phyloP scores from a whole-genome alignment of 2,113 vertebrate species.

The Pelobates fuscus region DNA sequence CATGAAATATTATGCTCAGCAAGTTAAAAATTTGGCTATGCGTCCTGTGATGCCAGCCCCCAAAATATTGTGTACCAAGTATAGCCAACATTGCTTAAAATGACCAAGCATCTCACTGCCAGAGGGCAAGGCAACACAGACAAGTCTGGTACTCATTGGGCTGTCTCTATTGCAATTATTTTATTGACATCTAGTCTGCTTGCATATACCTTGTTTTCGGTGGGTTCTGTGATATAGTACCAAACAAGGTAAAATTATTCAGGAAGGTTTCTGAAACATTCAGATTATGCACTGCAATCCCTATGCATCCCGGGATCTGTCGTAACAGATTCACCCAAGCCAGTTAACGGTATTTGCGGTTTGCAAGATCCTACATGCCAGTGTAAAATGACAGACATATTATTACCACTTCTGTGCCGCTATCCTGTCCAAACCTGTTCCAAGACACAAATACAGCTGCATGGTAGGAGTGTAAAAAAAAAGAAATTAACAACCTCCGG shows the following conservation, averaged over 20 bases:
- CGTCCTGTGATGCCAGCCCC: too few species aligned
- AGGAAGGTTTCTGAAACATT: constrained; percentile 57
- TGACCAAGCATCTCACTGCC: too few species aligned
- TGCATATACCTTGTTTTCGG: too few species aligned
- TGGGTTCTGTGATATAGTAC: neutral
- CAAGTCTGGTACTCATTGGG: too few species aligned
- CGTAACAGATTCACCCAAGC: constrained; percentile 78
- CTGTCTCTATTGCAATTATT: too few species aligned
- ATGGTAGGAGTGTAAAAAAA: constrained; percentile 56
- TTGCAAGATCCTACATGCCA: constrained; percentile 85
- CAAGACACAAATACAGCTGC: constrained; percentile 69
- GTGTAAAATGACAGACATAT: constrained; percentile 84
- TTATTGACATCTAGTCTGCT: too few species aligned
- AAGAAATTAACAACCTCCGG: constrained; percentile 73
- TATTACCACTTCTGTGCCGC: constrained; percentile 87
- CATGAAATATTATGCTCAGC: too few species aligned
- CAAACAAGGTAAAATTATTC: constrained; percentile 39
- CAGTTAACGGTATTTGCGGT: constrained; percentile 87
- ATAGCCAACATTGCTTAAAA: too few species aligned
- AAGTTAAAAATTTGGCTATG: too few species aligned
- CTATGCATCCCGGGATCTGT: constrained; percentile 68
- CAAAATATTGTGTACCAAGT: too few species aligned
- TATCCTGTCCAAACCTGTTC: constrained; percentile 85
- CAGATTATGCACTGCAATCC: constrained; percentile 44
- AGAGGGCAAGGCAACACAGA: too few species aligned